A percentile compares a stretch with the other conserved stretches of the same genome.
phyloP scores from a whole-genome alignment of 2,888 invertebrate species.

The Physocephala rufipes region DNA sequence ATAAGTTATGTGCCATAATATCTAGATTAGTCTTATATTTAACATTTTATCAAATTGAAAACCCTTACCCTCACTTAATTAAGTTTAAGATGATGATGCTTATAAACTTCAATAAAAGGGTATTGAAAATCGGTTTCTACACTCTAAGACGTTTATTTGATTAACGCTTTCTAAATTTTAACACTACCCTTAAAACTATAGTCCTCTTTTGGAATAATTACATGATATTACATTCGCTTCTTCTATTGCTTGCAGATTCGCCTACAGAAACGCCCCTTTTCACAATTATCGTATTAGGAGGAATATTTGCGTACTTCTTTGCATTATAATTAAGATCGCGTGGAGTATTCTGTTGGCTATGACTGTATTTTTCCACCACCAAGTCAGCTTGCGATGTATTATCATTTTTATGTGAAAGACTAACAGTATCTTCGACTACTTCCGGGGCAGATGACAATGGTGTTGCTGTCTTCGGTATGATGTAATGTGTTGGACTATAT shows the following conservation, averaged over 20 bases:
- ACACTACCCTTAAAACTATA: background rate
- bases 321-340: constrained; percentile 8
- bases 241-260: constrained; percentile 7
- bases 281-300: background rate
- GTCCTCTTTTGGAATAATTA: constrained; percentile 5
- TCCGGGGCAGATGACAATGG: background rate
- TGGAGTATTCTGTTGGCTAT: background rate
- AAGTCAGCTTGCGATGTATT: constrained; percentile 21
- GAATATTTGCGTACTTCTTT: constrained; percentile 1
- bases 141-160: too few relatives aligned
- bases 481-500: background rate
- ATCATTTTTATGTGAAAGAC: background rate
- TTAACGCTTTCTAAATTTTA: too few relatives aligned
- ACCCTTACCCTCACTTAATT: too few relatives aligned
- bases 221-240: constrained; percentile 25
- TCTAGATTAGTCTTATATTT: too few relatives aligned
- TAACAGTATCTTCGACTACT: background rate
- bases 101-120: too few relatives aligned
- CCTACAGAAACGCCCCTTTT: constrained; percentile 14
- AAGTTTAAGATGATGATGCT: too few relatives aligned
- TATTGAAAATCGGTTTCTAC: too few relatives aligned
- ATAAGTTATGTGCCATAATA: too few relatives aligned
- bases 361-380: constrained; percentile 13
- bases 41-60: too few relatives aligned
- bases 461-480: background rate